These are phyloP conservation scores for Mythimna ferrago DNA, from an alignment of 2,888 invertebrate genomes.

Conservation along the genomic window DNA sequence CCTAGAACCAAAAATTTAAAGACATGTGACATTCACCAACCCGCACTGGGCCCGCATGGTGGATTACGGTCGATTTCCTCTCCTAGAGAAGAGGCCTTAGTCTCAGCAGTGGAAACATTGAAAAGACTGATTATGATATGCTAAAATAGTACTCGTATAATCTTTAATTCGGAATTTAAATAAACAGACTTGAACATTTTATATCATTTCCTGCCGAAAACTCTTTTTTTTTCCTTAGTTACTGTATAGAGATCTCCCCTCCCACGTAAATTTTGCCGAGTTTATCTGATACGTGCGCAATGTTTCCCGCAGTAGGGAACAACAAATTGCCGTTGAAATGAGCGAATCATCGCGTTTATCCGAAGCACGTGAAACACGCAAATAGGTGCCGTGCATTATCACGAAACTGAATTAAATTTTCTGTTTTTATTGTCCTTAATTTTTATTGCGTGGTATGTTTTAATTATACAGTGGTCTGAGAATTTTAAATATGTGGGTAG, in stretches of 20 bases:
- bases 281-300: constrained; percentile 71
- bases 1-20: no score
- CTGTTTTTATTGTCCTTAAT: constrained; percentile 27
- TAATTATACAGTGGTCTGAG: constrained; percentile 39
- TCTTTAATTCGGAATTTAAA: no score
- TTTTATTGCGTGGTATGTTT: constrained; percentile 46
- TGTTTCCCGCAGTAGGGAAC: constrained; percentile 42
- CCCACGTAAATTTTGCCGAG: constrained; percentile 58
- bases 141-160: no score
- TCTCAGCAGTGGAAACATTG: no score
- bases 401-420: constrained; percentile 46
- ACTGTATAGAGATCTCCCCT: constrained; percentile 56
- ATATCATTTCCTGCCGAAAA: not conserved
- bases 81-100: no score
- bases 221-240: constrained; percentile 16
- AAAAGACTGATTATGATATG: no score
- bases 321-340: constrained; percentile 63
- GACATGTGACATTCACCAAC: no score
- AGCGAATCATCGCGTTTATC: constrained; percentile 53
- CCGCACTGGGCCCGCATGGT: no score
- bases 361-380: constrained; percentile 58
- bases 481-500: constrained; percentile 23
- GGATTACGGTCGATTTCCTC: no score
- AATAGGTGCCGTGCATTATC: constrained; percentile 45
- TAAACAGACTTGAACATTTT: not conserved